Evolutionary conservation across 2,888 invertebrate genomes (phyloP), one percentile per base, ranked within the genome.

Genomic region (Catocala sponsa): DNA sequence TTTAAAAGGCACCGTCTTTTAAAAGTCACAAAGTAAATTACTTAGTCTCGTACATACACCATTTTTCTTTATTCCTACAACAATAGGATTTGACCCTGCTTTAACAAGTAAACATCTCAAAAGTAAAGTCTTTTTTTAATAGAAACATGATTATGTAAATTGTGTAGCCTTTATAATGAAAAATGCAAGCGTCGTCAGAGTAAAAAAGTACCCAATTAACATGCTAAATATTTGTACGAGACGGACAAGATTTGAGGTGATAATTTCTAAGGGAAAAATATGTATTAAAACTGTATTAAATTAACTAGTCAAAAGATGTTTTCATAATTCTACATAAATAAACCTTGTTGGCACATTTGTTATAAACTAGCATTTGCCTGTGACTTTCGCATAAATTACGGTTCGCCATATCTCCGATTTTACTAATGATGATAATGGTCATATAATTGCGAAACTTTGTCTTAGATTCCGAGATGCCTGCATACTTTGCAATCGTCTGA

Each of bases 141-240:
- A 74, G 57, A 70, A 79, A 74, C 77, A 75, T 80, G 63, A 81
- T 82, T 84, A 86, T 82, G 83, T 67, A 82, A 85, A 86, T 82
- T 61, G 58, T 63, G 68, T 72, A 68, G 77, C 78, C 74, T 78
- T 79, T 78, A 70, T 74, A 79, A 80, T 80, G 81, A 78, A 83
- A 86, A 86, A 85, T 84, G 76, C 80, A 83, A 75, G 74, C 80
- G 61, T 60, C 66, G 65, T 63, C 59, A 65, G 75, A 68, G 68
- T 72, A 80, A 81, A 84, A 84, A 63, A 72, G 25, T 77, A 62
- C 68, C 68, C 78, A 79, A 83, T 86, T 84, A 81, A 82, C 77
- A 86, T 86, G 83, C 66, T 84, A 85, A 84, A 70, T 82, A 79
- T 76, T 75, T 70, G 50, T 59, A 57, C 47, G 59, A 67, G 61